Evolutionary conservation across 2,888 invertebrate species (phyloP).

Genomic region (Anaspis maculata): DNA sequence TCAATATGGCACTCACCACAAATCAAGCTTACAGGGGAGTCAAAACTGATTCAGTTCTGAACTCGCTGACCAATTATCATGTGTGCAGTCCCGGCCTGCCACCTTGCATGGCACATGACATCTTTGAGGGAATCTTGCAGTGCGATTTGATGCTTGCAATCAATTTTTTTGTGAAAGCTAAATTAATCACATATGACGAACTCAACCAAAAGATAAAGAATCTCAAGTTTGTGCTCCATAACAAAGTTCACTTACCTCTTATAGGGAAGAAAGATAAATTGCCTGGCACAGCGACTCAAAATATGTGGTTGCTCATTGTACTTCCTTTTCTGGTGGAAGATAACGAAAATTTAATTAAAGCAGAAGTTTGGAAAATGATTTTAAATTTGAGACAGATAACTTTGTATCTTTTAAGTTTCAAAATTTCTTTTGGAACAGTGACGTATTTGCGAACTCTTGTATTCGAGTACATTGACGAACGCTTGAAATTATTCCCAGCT

Average conservation of each 20-base stretch:
- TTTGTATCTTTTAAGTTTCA: neutral
- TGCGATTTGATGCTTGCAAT: conserved; percentile 16
- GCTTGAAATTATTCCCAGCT: conserved; percentile 6
- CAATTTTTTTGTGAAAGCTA: conserved; percentile 12
- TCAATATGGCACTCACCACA: neutral
- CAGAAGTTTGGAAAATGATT: neutral
- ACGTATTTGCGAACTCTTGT: neutral
- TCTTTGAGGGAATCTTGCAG: conserved; percentile 17
- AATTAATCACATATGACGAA: neutral
- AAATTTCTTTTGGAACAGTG: neutral
- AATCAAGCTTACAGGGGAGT: conserved; percentile 5
- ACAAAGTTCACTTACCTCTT: neutral
- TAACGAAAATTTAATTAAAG: neutral
- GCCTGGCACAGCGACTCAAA: neutral
- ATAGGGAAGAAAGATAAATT: neutral
- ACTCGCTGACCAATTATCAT: conserved; percentile 14
- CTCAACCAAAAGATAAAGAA: neutral
- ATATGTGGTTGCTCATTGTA: neutral
- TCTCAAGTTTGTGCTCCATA: neutral
- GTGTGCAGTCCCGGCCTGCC: conserved; percentile 6
- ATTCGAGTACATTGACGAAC: neutral
- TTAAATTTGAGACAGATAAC: neutral
- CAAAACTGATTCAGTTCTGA: conserved; percentile 15
- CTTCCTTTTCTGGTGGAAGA: neutral
- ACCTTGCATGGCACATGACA: neutral